phyloP scores from a whole-genome alignment of 92 coral and sea anemone species.

The Parazoanthus darwini region DNA sequence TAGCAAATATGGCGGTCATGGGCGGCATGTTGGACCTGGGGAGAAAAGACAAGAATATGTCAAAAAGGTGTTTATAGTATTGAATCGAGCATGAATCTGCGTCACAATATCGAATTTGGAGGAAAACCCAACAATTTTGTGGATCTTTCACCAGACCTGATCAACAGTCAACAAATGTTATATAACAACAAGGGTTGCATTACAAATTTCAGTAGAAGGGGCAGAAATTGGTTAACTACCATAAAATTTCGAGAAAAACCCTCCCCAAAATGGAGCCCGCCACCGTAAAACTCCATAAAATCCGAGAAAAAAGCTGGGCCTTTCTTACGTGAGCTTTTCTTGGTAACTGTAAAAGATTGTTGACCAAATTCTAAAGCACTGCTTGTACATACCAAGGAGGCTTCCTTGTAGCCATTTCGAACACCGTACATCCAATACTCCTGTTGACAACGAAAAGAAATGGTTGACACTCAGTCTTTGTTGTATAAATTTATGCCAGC shows the following conservation, averaged over 20 bases:
- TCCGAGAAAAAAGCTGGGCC: background rate
- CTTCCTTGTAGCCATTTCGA: slow-evolving; percentile 92
- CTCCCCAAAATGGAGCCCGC: too few relatives aligned
- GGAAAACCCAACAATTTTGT: background rate
- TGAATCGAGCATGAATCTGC: background rate
- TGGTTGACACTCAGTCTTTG: background rate
- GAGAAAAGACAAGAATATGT: background rate
- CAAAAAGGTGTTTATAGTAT: background rate
- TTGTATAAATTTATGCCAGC: too few relatives aligned
- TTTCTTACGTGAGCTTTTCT: background rate
- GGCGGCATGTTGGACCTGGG: slow-evolving; percentile 89
- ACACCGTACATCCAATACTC: slow-evolving; percentile 98
- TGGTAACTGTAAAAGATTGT: background rate
- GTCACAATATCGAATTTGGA: background rate
- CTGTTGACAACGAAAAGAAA: slow-evolving; percentile 49
- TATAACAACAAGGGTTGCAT: background rate
- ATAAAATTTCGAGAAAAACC: too few relatives aligned
- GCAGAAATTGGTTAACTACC: background rate
- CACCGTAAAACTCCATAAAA: too few relatives aligned
- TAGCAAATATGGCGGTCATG: slow-evolving; percentile 94
- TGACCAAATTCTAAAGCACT: background rate
- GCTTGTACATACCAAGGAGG: slow-evolving; percentile 82
- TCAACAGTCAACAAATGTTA: background rate
- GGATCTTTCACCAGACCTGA: background rate
- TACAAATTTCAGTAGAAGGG: background rate